These are phyloP conservation scores for Nebria ingens DNA, from an alignment of 1,140 invertebrate species.

Conservation along the genomic window DNA sequence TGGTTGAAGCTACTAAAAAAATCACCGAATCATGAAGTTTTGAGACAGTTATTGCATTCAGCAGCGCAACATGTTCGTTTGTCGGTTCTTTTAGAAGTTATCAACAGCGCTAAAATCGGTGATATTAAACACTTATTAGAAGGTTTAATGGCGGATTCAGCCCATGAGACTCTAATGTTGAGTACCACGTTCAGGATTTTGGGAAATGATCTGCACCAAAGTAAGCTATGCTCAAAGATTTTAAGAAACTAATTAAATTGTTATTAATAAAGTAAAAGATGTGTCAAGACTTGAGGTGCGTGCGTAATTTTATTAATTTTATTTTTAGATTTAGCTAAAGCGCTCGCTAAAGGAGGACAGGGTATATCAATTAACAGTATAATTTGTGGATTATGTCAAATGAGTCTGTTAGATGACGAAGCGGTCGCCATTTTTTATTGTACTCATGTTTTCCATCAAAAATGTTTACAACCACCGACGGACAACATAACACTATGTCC, in stretches of 20 bases:
- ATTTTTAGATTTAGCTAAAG: slow-evolving; percentile 2
- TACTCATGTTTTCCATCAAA: background rate
- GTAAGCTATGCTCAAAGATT: slow-evolving; percentile 19
- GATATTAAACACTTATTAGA: slow-evolving; percentile 39
- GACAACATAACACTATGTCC: background rate
- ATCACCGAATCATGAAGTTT: slow-evolving; percentile 28
- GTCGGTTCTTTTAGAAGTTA: slow-evolving; percentile 37
- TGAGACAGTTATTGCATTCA: slow-evolving; percentile 37
- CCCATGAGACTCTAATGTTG: slow-evolving; percentile 35
- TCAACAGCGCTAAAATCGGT: slow-evolving; percentile 38
- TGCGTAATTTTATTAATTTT: background rate
- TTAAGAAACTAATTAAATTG: background rate
- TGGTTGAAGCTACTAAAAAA: slow-evolving; percentile 37
- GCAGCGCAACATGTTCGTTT: slow-evolving; percentile 42
- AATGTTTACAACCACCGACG: background rate
- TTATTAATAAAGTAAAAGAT: too few species aligned
- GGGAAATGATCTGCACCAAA: slow-evolving; percentile 33
- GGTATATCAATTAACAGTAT: background rate
- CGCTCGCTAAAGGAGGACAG: background rate
- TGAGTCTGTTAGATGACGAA: background rate
- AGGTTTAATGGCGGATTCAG: slow-evolving; percentile 39
- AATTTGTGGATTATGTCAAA: slow-evolving; percentile 1
- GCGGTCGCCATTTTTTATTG: background rate
- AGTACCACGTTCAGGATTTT: slow-evolving; percentile 29
- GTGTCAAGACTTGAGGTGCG: too few species aligned